Base-by-base conservation (phyloP, 2,113 vertebrate species). In the Caranx ignobilis region DNA sequence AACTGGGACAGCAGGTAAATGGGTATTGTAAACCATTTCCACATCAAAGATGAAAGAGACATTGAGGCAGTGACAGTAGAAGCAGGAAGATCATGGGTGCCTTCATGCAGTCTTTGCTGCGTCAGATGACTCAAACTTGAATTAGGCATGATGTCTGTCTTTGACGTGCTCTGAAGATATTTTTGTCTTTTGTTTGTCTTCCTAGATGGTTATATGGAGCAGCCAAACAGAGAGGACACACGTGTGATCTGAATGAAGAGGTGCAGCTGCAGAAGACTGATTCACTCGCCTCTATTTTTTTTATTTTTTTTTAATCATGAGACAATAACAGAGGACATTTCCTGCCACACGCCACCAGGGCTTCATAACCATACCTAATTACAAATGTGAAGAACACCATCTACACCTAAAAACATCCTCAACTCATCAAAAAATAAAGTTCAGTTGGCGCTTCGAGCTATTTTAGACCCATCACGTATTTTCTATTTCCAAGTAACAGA, bases 1-100 rank as follows among this genome's bases (percentile, higher is more conserved):
- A 88, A 87, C 77, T 80, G 41, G 71, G 59, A 79, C 88, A 86
- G 88, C 81, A 85, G 91, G 87, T 77, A 78, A 84, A 91, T 65
- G 68, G 81, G 82, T 79, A 82, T 68, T 21, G 34, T 73, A 78
- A 88, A 79, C 47, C 75, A 61, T 82, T 88, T 87, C 68, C 73
- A 48, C 60, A 88, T 85, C 73, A 88, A 75, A 90, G 79, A 80
- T 35, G 15, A 75, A 69, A 18, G n/a, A 67, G 41, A 34, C 16
- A 21, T 21, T 8, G 35, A 68, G 66, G 31, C 74, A 18, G 19
- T 76, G 72, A 79, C 79, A 45, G 75, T 19, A 15, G 48, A 73
- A 48, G 45, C 31, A 50, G 19, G 1, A 37, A 47, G 78, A 84
- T 75, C 59, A 43, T 18, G 55, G 39, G 35, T 62, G 71, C 47